A percentile compares a stretch with the other conserved stretches of the same genome.
phyloP scores from a whole-genome alignment of 2,797 vertebrate genomes.

The Mus caroli region DNA sequence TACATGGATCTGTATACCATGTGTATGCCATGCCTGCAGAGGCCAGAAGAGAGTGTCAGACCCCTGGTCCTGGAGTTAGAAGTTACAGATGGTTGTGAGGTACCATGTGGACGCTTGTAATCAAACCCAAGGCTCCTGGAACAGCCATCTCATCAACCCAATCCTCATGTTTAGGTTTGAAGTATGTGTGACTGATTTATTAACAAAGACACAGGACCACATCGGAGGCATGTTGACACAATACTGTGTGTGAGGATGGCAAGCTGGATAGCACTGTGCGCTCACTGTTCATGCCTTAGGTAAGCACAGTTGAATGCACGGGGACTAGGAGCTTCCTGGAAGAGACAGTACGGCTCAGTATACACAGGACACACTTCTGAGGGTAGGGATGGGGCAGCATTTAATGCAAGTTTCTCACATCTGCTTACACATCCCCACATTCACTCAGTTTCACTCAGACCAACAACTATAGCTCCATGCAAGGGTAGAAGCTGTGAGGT shows the following conservation, averaged over 20 bases:
- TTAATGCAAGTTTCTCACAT: not conserved
- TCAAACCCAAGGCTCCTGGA: not conserved
- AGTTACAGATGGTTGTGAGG: too few species aligned
- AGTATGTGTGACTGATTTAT: not conserved
- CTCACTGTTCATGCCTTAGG: not conserved
- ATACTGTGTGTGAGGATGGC: not conserved
- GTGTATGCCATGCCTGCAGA: not conserved
- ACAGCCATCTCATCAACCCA: not conserved
- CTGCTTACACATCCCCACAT: not conserved
- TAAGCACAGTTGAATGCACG: fast-evolving
- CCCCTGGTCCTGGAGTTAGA: not conserved
- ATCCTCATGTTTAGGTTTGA: not conserved
- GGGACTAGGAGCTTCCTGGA: not conserved
- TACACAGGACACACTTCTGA: not conserved
- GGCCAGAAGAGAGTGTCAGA: not conserved
- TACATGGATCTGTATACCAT: not conserved
- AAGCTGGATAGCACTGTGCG: not conserved
- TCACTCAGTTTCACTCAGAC: not conserved
- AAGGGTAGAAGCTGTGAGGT: not conserved
- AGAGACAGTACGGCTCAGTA: not conserved
- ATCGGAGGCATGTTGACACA: not conserved
- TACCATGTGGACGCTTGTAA: not conserved
- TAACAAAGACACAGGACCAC: not conserved
- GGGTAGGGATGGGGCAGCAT: not conserved
- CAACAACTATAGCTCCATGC: not conserved